Conservation (phyloP, 2,113 vertebrate genomes). For the Heloderma charlesbogerti region DNA sequence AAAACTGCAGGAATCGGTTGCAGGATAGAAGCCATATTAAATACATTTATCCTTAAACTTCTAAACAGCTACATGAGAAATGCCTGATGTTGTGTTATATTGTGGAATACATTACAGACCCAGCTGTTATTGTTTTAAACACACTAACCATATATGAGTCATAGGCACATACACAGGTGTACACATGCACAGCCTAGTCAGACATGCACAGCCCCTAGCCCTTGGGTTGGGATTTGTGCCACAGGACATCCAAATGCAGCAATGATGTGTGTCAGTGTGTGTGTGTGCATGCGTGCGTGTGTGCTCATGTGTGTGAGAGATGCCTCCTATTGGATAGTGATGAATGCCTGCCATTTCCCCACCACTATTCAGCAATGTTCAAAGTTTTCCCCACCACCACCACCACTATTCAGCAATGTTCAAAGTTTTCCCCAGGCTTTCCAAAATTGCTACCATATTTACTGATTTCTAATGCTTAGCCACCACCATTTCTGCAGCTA, state of each 20-base stretch:
- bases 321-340: neutral
- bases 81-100: neutral
- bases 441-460: neutral
- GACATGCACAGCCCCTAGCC: neutral
- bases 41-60: neutral
- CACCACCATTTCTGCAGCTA: neutral
- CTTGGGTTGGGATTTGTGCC: neutral
- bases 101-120: neutral
- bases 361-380: neutral
- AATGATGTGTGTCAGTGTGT: neutral
- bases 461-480: neutral
- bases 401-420: neutral
- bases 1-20: neutral
- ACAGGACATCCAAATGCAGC: neutral
- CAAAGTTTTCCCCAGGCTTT: neutral
- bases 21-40: neutral
- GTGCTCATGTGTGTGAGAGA: too few species aligned
- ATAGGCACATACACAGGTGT: neutral
- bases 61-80: slow-evolving; percentile 8
- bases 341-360: neutral
- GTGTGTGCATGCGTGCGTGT: neutral
- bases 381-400: neutral
- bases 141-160: neutral
- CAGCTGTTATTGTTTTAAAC: slow-evolving; percentile 10
- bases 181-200: neutral